Conservation (phyloP, 2,888 invertebrate species). For the Archaeoteleia sp. region DNA sequence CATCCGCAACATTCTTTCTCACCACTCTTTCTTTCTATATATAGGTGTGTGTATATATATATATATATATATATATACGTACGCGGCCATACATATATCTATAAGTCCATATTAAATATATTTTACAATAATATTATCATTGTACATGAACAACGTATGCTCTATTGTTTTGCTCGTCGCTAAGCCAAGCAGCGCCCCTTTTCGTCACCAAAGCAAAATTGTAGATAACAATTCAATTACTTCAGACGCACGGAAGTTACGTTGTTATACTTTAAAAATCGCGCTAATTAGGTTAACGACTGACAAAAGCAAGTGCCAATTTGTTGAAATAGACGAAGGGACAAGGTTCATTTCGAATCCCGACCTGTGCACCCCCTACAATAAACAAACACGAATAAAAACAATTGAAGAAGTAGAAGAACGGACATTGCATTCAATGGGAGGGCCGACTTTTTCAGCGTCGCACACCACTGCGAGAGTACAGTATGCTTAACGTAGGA, state of each 20-base stretch:
- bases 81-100: constrained; percentile 42
- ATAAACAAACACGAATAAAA: constrained; percentile 1
- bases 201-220: neutral
- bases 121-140: constrained; percentile 74
- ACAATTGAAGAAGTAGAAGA: too few relatives aligned
- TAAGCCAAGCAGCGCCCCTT: constrained; percentile 63
- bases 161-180: constrained; percentile 67
- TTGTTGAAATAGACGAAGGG: constrained; percentile 71
- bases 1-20: constrained; percentile 21
- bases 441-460: constrained; percentile 13
- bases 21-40: constrained; percentile 33
- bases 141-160: constrained; percentile 73
- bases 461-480: constrained; percentile 18
- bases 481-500: constrained; percentile 29
- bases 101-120: constrained; percentile 73
- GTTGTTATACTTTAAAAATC: constrained; percentile 15
- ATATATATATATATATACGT: constrained; percentile 9
- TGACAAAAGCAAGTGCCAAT: constrained; percentile 68
- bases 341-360: constrained; percentile 61
- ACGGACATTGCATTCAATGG: too few relatives aligned
- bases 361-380: constrained; percentile 68
- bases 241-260: too few relatives aligned
- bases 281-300: constrained; percentile 68
- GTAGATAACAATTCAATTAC: too few relatives aligned
- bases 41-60: constrained; percentile 16